Base-by-base conservation (phyloP, 2,113 vertebrate species). In the Chaetodon auriga region DNA sequence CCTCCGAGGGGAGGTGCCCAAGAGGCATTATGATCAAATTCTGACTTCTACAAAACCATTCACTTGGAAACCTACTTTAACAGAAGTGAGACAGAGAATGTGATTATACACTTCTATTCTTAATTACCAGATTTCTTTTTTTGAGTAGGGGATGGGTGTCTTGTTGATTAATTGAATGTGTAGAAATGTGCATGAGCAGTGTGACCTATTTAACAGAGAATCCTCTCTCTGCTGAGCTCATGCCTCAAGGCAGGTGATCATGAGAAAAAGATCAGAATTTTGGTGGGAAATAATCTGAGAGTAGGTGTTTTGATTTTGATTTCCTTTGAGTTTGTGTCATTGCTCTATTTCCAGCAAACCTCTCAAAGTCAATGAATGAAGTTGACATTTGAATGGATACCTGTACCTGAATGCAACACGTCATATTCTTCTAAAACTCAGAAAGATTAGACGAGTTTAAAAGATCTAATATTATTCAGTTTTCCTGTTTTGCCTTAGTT, bases 141-240 rank as follows among this genome's bases (percentile, higher is more conserved):
- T 66, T 19, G 13, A 16, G 3, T 30, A 1, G 30, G 30, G 58
- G 25, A 63, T 46, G 51, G 23, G 23, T 21, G 55, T 53, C 25
- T 72, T 75, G 11, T 61, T 48, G 43, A 83, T 78, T 81, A 88
- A 88, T 90, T 85, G 76, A 76, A 88, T 49, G 55, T 62, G 36
- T 25, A 13, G 72, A 68, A 25, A 70, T 69, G 61, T 76, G 76
- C 48, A 21, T 60, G 45, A 81, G 35, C 69, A 54, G 45, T 64
- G 78, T 87, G 83, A 83, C 81, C 78, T 75, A 75, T 61, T 88
- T 81, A 25, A 73, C 25, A 77, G 60, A 66, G 36, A 43, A 15
- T 49, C 10, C 16, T 61, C 45, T 58, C 36, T 73, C 66, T 43
- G 62, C 63, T 69, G 58, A 73, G 25, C 64, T 46, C 36, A 25